Evolutionary conservation across 2,888 invertebrate species (phyloP), one percentile per base, ranked within the genome.

Genomic region (Amphimallon solstitiale): DNA sequence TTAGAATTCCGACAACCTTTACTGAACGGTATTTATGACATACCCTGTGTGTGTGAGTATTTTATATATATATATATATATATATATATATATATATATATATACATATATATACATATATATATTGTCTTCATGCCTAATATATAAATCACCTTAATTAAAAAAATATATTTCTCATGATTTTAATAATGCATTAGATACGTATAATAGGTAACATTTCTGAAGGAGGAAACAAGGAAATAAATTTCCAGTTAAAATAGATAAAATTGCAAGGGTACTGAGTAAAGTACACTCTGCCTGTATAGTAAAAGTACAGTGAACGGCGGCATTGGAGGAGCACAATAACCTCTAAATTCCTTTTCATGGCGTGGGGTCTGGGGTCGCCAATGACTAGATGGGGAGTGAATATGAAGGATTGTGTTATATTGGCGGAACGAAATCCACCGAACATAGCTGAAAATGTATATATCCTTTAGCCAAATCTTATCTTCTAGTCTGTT

Each of bases 221-320:
- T 52, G 19, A 21, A n/a, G 14, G 21, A 37, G 29, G 40, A 54
- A 54, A 54, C 54, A 54, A 54, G 54, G 37, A 37, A 54, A 54
- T 54, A 38, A 54, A 54, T 54, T 54, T 54, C 38, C 54, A 54
- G 38, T 40, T 54, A 38, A n/a, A 54, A 54, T 38, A 38, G 54
- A 10, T 7, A 21, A 38, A 17, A 34, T 9, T 19, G 40, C 37
- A 52, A 17, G 54, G 23, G 54, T 40, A 21, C 38, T 12, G 52
- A 37, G 38, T 21, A n/a, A n/a, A n/a, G n/a, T n/a, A n/a, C n/a
- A 21, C 40, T 19, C 19, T 14, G 52, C 14, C 12, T 14, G 43
- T 43, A 12, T 12, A 15, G 14, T 43, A 15, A 43, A 43, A 14
- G 43, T 6, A 43, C 17, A 14, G 43, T 29, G 29, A 29, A 29